Base-by-base conservation (phyloP, 2,888 invertebrate genomes). In the Agriotes lineatus region DNA sequence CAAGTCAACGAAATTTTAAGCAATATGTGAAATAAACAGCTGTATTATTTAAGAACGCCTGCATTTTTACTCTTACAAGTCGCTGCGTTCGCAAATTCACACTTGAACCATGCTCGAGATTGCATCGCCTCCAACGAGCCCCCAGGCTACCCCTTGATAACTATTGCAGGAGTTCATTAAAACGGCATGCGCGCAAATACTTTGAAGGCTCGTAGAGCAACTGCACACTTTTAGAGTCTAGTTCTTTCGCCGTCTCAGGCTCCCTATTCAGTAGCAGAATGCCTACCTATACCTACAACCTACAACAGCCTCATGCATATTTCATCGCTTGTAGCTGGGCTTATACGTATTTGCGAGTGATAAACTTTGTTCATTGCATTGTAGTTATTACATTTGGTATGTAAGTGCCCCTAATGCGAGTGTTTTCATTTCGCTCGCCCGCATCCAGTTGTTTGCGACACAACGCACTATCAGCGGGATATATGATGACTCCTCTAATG, bases 1-100 rank as follows among this genome's bases (percentile, higher is more conserved):
- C 82, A 72, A 76, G 74, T 70, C 75, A 72, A 75, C 77, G 72
- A 75, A 64, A 79, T 80, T 76, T 78, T 76, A 80, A 80, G 80
- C 81, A 81, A 82, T 80, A 78, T 82, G 81, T 82, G 78, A 80
- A 82, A 83, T 82, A 82, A 83, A 82, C 77, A 79, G 76, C 80
- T 82, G 81, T 82, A 81, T 81, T 80, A 77, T 78, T 76, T 78
- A 77, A 77, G 74, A 76, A 71, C 70, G 71, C 72, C 74, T 76
- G 77, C 76, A 75, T 79, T 80, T 79, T 76, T 78, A 72, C 61
- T 75, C 63, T 66, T 50, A 42, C 58, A 65, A 60, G 39, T 67
- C 60, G 33, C 59, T 64, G 54, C 64, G 56, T 66, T 52, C 16
- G 67, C 67, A 66, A 69, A 67, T 67, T 67, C 70, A 67, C 70